phyloP scores from a whole-genome alignment of 2,797 vertebrate genomes.

The Tenualosa ilisha region DNA sequence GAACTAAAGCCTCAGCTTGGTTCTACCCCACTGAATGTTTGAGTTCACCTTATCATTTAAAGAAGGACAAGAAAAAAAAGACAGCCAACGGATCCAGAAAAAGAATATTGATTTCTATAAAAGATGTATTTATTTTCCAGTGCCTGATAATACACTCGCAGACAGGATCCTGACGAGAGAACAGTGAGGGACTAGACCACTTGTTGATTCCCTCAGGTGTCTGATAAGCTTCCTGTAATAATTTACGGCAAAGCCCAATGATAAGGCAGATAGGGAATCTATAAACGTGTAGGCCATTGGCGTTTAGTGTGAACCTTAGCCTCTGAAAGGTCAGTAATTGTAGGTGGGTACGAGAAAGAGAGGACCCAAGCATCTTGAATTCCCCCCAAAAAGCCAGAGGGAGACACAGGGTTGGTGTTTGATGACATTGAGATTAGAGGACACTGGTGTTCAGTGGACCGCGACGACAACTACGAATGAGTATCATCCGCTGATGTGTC shows the following conservation, averaged over 20 bases:
- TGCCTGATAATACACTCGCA: neutral
- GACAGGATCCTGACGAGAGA: neutral
- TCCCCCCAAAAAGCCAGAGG: neutral
- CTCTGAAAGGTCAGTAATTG: neutral
- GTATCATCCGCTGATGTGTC: conserved; percentile 23
- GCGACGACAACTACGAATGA: neutral
- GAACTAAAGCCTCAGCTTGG: neutral
- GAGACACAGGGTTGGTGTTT: neutral
- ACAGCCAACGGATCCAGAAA: neutral
- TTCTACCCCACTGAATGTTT: neutral
- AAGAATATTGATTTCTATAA: neutral
- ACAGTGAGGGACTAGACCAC: neutral
- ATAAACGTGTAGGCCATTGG: neutral
- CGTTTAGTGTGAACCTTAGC: neutral
- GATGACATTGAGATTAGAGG: conserved; percentile 1
- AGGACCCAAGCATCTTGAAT: neutral
- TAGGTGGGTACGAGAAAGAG: neutral
- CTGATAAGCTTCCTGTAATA: conserved; percentile 6
- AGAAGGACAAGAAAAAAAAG: neutral
- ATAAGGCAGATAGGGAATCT: neutral
- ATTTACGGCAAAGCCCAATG: neutral
- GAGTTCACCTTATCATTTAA: conserved; percentile 2
- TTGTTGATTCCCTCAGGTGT: neutral
- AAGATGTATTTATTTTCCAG: neutral
- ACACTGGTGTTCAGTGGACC: neutral